phyloP scores from a whole-genome alignment of 2,113 vertebrate genomes.

The Nibea albiflora region DNA sequence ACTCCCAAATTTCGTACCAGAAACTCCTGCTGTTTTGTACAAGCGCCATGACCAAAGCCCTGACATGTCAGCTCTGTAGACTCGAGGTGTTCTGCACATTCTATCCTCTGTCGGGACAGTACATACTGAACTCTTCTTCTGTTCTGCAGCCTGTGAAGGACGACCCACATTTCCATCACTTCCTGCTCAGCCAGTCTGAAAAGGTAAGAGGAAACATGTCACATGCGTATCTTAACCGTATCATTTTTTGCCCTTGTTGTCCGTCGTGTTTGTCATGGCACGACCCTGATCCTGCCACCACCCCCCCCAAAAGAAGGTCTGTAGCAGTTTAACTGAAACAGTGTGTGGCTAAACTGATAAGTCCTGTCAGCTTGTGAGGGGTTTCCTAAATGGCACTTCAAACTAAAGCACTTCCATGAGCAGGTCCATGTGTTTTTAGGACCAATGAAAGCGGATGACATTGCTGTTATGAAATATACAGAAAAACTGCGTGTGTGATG shows the following conservation, averaged over 20 bases:
- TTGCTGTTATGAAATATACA: not conserved
- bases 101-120: not conserved
- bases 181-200: conserved; percentile 97
- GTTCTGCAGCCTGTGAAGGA: conserved; percentile 94
- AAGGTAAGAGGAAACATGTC: conserved; percentile 87
- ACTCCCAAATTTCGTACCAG: not conserved
- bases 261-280: not conserved
- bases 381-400: not conserved
- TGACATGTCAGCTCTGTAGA: conserved; percentile 3
- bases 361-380: not conserved
- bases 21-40: not conserved
- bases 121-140: conserved; percentile 73
- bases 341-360: not conserved
- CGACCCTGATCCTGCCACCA: not conserved
- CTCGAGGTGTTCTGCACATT: not conserved
- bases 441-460: not conserved
- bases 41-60: not conserved
- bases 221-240: conserved; percentile 1
- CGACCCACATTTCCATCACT: conserved; percentile 98
- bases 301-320: not conserved
- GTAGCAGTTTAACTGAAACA: conserved; percentile 7
- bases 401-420: not conserved
- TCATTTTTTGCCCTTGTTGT: no score
- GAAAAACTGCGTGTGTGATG: not conserved
- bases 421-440: no score